These are phyloP conservation scores for Tapirus indicus DNA, from an alignment of 2,797 vertebrate species.

Conservation along the genomic window DNA sequence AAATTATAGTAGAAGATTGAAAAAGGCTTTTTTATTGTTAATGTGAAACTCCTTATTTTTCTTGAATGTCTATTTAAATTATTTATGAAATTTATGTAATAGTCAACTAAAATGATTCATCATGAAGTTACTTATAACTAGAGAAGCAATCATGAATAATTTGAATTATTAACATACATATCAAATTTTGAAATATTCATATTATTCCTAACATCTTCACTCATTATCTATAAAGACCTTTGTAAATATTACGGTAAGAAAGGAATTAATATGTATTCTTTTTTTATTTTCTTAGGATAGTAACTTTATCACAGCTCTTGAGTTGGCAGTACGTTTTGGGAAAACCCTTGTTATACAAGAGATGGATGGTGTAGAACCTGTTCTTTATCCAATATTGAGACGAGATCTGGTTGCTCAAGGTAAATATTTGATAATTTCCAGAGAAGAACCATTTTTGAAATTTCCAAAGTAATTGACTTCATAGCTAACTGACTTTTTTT, in stretches of 20 bases:
- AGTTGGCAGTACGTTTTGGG: slow-evolving; percentile 97
- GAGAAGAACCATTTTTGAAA: not conserved
- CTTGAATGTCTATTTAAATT: slow-evolving; percentile 28
- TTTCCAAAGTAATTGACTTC: not conserved
- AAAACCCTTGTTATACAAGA: slow-evolving; percentile 99
- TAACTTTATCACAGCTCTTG: slow-evolving; percentile 96
- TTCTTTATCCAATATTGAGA: slow-evolving; percentile 96
- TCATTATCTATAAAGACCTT: not conserved
- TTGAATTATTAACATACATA: not conserved
- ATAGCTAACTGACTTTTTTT: not conserved
- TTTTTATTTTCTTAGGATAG: slow-evolving; percentile 89
- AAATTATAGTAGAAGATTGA: slow-evolving; percentile 35
- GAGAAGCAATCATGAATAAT: slow-evolving; percentile 40
- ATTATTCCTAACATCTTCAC: not conserved
- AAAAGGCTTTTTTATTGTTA: not conserved
- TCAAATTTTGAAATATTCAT: slow-evolving; percentile 44
- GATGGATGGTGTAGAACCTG: slow-evolving; percentile 97
- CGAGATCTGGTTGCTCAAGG: slow-evolving; percentile 96
- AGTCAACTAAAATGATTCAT: slow-evolving; percentile 18
- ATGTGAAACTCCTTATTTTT: slow-evolving; percentile 40
- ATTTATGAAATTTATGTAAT: slow-evolving; percentile 49
- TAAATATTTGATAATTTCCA: slow-evolving; percentile 80
- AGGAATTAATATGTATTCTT: not conserved
- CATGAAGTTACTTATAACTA: slow-evolving; percentile 21
- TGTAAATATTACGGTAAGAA: slow-evolving; percentile 32